These are phyloP conservation scores for Olivierus martensii DNA, from an alignment of 1,140 invertebrate species.

Conservation along the genomic window DNA sequence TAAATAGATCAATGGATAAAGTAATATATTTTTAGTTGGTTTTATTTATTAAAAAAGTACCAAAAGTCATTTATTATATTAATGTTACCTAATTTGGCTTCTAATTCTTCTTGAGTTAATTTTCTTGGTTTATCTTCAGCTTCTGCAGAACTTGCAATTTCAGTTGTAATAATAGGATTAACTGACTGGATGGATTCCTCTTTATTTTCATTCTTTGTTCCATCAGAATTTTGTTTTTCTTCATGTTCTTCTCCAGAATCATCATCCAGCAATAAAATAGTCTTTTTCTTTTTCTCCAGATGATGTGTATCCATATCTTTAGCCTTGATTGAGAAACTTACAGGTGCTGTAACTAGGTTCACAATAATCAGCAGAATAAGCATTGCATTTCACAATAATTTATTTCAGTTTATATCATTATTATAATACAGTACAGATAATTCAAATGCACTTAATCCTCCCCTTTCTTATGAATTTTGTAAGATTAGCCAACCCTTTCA, in stretches of 20 bases:
- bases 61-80: not conserved
- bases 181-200: too few species aligned
- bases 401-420: too few species aligned
- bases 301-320: constrained; percentile 25
- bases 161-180: too few species aligned
- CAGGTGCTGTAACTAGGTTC: constrained; percentile 14
- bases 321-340: constrained; percentile 33
- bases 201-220: not conserved
- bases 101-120: constrained; percentile 13
- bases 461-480: too few species aligned
- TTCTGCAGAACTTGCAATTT: not conserved
- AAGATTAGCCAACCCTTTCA: too few species aligned
- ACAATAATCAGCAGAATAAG: not conserved
- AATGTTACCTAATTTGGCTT: constrained; percentile 18
- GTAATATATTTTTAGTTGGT: too few species aligned
- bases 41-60: not conserved
- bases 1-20: too few species aligned
- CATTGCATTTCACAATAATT: not conserved
- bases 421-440: too few species aligned
- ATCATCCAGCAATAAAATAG: constrained; percentile 25
- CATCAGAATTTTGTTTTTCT: constrained; percentile 4
- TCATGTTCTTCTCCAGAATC: constrained; percentile 25
- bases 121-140: constrained; percentile 10
- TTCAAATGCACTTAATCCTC: too few species aligned
- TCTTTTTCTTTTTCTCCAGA: constrained; percentile 22